Evolutionary conservation across 2,888 invertebrate species (phyloP).

Genomic region (Lypha dubia): DNA sequence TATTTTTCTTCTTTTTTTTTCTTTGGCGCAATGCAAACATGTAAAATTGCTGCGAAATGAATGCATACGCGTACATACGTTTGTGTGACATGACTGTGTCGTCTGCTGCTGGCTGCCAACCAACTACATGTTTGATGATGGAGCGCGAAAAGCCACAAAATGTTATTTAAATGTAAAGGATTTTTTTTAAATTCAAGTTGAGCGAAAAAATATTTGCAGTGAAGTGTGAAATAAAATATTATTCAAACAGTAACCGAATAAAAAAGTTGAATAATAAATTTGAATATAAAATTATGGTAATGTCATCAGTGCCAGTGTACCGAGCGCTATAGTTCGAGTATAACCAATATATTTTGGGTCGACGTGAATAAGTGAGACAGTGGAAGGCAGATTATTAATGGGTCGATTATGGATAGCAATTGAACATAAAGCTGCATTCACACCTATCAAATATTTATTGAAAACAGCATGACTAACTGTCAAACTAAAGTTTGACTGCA

Average conservation of each 20-base stretch:
- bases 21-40: conserved; percentile 40
- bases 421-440: too few relatives aligned
- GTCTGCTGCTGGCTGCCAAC: neutral
- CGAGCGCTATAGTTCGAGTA: too few relatives aligned
- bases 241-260: neutral
- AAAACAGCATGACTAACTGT: too few relatives aligned
- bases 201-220: conserved; percentile 26
- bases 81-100: neutral
- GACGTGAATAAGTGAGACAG: too few relatives aligned
- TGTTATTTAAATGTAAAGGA: conserved; percentile 49
- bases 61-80: neutral
- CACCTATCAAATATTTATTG: too few relatives aligned
- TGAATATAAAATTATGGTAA: neutral
- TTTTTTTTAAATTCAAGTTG: conserved; percentile 34
- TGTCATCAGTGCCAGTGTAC: too few relatives aligned
- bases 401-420: too few relatives aligned
- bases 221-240: conserved; percentile 6
- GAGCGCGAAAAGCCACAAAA: conserved; percentile 54
- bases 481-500: too few relatives aligned
- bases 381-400: too few relatives aligned
- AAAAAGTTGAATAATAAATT: conserved; percentile 4
- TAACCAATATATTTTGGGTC: too few relatives aligned
- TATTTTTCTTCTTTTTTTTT: too few relatives aligned
- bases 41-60: conserved; percentile 14
- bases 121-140: conserved; percentile 44